phyloP scores from a whole-genome alignment of 1,140 invertebrate species.

The Drosophila novamexicana region DNA sequence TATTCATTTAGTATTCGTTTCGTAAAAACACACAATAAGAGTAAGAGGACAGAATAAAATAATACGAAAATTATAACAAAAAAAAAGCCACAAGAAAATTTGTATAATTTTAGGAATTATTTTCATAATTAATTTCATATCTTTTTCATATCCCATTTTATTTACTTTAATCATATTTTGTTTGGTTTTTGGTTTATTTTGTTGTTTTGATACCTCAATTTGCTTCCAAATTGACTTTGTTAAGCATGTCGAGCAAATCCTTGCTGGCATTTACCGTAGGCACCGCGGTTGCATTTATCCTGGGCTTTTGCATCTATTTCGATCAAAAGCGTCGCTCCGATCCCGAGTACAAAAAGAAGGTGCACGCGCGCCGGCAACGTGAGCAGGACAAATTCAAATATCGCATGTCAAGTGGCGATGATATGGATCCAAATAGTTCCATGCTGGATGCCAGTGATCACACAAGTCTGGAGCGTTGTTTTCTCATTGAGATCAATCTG shows the following conservation, averaged over 20 bases:
- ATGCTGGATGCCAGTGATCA: not conserved
- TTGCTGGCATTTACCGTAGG: constrained; percentile 11
- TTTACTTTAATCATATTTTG: not conserved
- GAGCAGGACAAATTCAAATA: not conserved
- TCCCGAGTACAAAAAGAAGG: constrained; percentile 96
- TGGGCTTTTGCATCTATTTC: constrained; percentile 98
- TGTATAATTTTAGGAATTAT: not conserved
- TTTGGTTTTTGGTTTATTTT: too few relatives aligned
- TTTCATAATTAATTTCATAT: not conserved
- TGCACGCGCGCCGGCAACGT: constrained; percentile 86
- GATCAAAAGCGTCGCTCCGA: constrained; percentile 95
- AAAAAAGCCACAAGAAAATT: not conserved
- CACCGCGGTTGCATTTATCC: constrained; percentile 89
- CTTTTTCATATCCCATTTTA: not conserved
- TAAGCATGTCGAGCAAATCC: constrained; percentile 3
- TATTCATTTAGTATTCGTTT: not conserved
- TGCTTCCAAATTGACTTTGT: not conserved
- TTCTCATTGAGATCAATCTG: constrained; percentile 24
- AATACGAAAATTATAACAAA: constrained; percentile 1
- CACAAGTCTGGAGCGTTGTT: constrained; percentile 7
- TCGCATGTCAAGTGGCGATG: not conserved
- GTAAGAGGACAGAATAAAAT: not conserved
- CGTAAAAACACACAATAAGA: not conserved
- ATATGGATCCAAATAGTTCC: not conserved
- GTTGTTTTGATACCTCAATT: not conserved